These are phyloP conservation scores for Eleginops maclovinus DNA, from an alignment of 2,113 vertebrate species.

Conservation along the genomic window DNA sequence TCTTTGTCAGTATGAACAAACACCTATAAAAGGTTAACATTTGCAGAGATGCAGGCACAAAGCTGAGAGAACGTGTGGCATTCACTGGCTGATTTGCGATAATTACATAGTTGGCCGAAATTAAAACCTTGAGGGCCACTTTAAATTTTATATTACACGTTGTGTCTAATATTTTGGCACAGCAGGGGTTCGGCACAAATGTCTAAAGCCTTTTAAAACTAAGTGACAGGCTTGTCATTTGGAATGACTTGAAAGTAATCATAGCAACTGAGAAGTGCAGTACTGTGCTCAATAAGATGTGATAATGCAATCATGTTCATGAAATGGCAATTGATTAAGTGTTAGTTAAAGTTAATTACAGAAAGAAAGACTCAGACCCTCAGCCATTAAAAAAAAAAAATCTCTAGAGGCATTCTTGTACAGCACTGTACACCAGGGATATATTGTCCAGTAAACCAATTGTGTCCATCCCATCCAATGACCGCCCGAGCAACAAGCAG, in stretches of 20 bases:
- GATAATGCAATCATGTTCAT: conserved; percentile 47
- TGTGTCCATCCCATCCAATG: conserved; percentile 20
- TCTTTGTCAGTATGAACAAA: conserved; percentile 9
- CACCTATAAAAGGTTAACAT: not conserved
- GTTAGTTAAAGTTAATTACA: conserved; percentile 59
- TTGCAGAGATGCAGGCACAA: not conserved
- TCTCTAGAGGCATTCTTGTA: conserved; percentile 23
- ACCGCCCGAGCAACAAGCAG: conserved; percentile 10
- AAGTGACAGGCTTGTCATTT: conserved; percentile 40
- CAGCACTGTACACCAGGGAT: conserved; percentile 3
- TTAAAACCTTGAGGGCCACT: conserved; percentile 55
- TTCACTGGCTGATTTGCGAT: conserved; percentile 45
- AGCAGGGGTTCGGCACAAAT: conserved; percentile 18
- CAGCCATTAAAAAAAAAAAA: not conserved
- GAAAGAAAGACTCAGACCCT: conserved; percentile 24
- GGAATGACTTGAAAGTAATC: conserved; percentile 39
- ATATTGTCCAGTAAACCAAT: not conserved
- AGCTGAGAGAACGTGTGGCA: conserved; percentile 9
- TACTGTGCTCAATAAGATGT: conserved; percentile 11
- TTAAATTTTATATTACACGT: conserved; percentile 46
- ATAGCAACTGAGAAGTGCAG: conserved; percentile 17
- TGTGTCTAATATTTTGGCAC: conserved; percentile 48
- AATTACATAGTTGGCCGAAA: conserved; percentile 54
- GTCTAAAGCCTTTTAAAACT: conserved; percentile 38
- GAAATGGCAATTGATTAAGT: conserved; percentile 64